phyloP scores from a whole-genome alignment of 92 coral and sea anemone species.

The Epizoanthus ramosus region DNA sequence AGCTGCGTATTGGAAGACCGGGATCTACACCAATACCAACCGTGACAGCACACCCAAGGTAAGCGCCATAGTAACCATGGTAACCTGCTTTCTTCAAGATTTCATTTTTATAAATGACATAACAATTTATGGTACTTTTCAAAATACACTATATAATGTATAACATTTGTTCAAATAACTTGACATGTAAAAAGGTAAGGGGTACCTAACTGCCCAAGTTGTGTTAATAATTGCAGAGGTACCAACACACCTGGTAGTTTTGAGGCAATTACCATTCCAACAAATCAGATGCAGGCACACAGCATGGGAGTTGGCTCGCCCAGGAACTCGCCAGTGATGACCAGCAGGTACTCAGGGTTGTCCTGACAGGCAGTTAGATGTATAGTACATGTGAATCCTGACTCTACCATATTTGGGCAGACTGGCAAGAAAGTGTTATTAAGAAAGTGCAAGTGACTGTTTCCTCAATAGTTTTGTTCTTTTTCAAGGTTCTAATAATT shows the following conservation, averaged over 20 bases:
- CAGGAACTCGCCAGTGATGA: background rate
- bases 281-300: conserved; percentile 25
- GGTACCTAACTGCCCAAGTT: too few species aligned
- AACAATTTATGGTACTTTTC: too few species aligned
- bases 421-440: too few species aligned
- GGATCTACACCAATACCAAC: conserved; percentile 57
- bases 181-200: too few species aligned
- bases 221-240: conserved; percentile 27
- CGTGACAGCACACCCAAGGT: conserved; percentile 20
- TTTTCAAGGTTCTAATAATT: too few species aligned
- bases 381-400: background rate
- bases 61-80: background rate
- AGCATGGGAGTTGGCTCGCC: background rate
- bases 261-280: conserved; percentile 61
- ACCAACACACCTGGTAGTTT: conserved; percentile 73
- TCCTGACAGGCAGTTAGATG: background rate
- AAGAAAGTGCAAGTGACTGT: too few species aligned
- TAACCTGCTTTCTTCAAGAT: too few species aligned
- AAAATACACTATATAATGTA: too few species aligned
- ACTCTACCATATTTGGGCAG: too few species aligned
- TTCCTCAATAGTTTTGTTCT: too few species aligned
- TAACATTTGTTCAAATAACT: too few species aligned
- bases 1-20: conserved; percentile 65
- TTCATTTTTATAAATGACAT: too few species aligned
- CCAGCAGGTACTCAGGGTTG: conserved; percentile 1